Conservation (phyloP, 2,797 vertebrate genomes). For the Semaprochilodus insignis region DNA sequence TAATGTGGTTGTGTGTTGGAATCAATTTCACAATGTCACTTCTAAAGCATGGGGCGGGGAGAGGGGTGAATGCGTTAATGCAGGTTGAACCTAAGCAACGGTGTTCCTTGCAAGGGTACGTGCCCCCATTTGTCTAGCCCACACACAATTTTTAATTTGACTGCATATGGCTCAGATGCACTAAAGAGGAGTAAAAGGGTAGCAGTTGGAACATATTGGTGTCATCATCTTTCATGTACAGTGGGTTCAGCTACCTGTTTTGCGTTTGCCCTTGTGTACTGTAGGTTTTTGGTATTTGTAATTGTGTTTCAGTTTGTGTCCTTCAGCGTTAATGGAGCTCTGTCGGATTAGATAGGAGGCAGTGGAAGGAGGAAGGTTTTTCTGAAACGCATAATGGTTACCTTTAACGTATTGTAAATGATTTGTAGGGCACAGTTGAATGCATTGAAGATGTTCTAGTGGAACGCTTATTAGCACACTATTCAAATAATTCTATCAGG, state of each 20-base stretch:
- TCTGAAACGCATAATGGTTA: neutral
- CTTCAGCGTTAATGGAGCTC: neutral
- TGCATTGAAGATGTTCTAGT: neutral
- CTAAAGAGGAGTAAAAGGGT: constrained; percentile 14
- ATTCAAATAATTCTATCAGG: neutral
- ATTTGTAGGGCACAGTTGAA: neutral
- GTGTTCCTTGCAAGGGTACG: constrained; percentile 20
- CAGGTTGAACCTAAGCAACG: constrained; percentile 8
- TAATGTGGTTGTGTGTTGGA: constrained; percentile 76
- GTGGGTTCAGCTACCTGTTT: constrained; percentile 28
- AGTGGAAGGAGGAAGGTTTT: neutral
- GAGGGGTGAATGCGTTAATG: constrained; percentile 28
- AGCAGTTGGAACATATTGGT: neutral
- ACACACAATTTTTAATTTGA: constrained; percentile 35
- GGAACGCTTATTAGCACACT: neutral
- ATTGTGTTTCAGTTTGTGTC: constrained; percentile 28
- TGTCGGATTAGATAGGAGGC: neutral
- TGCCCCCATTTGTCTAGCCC: constrained; percentile 32
- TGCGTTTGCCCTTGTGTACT: neutral
- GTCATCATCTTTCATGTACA: constrained; percentile 20
- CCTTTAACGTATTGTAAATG: neutral
- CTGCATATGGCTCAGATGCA: constrained; percentile 20
- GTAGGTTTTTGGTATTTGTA: constrained; percentile 20
- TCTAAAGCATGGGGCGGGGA: constrained; percentile 56
- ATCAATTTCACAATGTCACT: constrained; percentile 79